A percentile compares a stretch with the other conserved stretches of the same genome.
Evolutionary conservation across 2,113 vertebrate genomes (phyloP).

Genomic region (Amphiprion ocellaris): DNA sequence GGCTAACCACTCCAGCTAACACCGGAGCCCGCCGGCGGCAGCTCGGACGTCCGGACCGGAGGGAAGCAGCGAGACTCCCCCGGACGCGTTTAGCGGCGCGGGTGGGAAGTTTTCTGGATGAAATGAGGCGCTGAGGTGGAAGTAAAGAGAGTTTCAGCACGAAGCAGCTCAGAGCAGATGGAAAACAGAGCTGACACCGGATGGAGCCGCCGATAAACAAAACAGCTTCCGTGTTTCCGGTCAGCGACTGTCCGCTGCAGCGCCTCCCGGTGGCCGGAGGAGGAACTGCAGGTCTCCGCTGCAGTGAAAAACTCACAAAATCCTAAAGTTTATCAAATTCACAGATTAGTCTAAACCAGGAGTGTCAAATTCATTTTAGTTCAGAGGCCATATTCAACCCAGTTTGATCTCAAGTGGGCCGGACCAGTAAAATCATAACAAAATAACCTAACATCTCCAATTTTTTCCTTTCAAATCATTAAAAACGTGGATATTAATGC

Average conservation of each 20-base stretch:
- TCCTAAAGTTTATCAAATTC: no score
- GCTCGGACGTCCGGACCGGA: neutral
- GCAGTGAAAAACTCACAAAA: no score
- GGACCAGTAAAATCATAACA: no score
- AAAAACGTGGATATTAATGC: no score
- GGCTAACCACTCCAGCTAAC: conserved; percentile 29
- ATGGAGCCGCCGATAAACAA: conserved; percentile 48
- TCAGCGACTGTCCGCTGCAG: accelerated
- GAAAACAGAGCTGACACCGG: conserved; percentile 6
- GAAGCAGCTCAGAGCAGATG: no score
- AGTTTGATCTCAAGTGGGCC: no score
- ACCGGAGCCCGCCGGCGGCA: neutral
- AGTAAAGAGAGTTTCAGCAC: neutral
- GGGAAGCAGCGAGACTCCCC: neutral
- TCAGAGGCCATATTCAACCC: no score
- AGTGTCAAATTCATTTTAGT: no score
- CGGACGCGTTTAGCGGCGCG: accelerated
- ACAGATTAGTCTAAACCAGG: no score
- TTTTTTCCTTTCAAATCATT: no score
- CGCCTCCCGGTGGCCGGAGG: conserved; percentile 33
- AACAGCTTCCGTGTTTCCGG: conserved; percentile 30
- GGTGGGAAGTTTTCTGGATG: accelerated
- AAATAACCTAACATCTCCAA: no score
- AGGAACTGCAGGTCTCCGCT: neutral
- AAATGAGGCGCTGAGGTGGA: accelerated